Conservation (phyloP, 1,140 invertebrate species). For the Drosophila azteca region DNA sequence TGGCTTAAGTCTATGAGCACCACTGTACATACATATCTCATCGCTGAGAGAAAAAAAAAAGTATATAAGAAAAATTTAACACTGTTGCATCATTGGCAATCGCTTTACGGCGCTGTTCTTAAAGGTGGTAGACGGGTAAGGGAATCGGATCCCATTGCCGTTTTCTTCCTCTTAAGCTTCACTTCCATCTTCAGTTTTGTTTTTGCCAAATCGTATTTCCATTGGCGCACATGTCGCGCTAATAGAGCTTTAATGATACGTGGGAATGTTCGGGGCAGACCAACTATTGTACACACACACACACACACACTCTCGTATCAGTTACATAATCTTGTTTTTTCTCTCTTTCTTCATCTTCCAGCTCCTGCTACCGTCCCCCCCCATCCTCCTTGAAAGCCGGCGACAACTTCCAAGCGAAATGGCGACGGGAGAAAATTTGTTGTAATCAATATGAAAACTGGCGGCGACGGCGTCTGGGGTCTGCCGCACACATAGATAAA, state of each 20-base stretch:
- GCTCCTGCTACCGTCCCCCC: constrained; percentile 35
- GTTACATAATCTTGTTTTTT: constrained; percentile 49
- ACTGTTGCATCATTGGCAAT: too few relatives aligned
- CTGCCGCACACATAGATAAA: constrained; percentile 49
- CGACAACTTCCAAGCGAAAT: constrained; percentile 58
- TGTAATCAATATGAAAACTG: constrained; percentile 80
- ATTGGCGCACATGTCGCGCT: constrained; percentile 13
- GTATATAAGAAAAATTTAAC: too few relatives aligned
- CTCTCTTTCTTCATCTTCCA: constrained; percentile 50
- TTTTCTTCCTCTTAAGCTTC: too few relatives aligned
- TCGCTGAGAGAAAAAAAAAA: too few relatives aligned
- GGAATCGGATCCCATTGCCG: too few relatives aligned
- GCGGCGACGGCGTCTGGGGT: constrained; percentile 3
- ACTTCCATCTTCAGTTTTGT: too few relatives aligned
- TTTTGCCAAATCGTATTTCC: constrained; percentile 38
- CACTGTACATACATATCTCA: too few relatives aligned
- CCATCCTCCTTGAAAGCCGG: constrained; percentile 14
- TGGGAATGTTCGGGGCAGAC: constrained; percentile 33
- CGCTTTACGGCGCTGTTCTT: too few relatives aligned
- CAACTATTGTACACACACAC: constrained; percentile 27
- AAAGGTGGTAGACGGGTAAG: too few relatives aligned
- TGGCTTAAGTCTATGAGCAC: too few relatives aligned
- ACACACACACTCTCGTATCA: constrained; percentile 16
- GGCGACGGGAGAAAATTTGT: constrained; percentile 74
- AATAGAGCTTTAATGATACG: constrained; percentile 46